Evolutionary conservation across 2,888 invertebrate species (phyloP), one percentile per base, ranked within the genome.

Genomic region (Ernsta delagoae): DNA sequence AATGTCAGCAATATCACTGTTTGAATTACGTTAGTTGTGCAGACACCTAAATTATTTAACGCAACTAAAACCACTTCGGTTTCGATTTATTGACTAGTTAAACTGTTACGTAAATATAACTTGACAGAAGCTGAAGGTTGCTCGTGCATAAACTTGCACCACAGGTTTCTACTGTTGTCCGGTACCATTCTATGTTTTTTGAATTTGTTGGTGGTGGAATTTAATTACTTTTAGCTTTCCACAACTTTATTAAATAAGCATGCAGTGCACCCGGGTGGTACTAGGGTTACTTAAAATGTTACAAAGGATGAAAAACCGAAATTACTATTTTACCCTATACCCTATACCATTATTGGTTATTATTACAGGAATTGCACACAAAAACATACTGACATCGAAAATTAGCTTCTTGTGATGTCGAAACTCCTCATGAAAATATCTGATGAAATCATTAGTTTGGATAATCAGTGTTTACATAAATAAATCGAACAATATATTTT

Each of bases 31-130:
- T 16, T 56, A 56, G 45, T 45, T 64, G 54, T 57, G 24, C 63
- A 43, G 63, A 64, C 64, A 57, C 41, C 45, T 43, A 68, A 69
- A 64, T 69, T 59, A 59, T 69, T 64, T 34, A 65, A 45, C 54
- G 60, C 59, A 64, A 64, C 48, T 24, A 45, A 24, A 64, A 65
- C 64, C 64, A 62, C 59, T 64, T 53, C 64, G 39, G 43, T 59
- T 64, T 64, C 70, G 54, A 70, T 70, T 70, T 70, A 70, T 70
- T 64, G 64, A 70, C 64, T 64, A 36, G 70, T 59, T 64, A 54
- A 11, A 64, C 24, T 41, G 70, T 70, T 70, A 64, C 70, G 70
- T 59, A 70, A 70, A 70, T 65, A 50, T 61, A 57, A 68, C 66
- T 64, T 59, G 65, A 66, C 65, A 62, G 65, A 63, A 56, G 60